Conservation (phyloP, 2,797 vertebrate genomes). For the Chloroceryle inda region DNA sequence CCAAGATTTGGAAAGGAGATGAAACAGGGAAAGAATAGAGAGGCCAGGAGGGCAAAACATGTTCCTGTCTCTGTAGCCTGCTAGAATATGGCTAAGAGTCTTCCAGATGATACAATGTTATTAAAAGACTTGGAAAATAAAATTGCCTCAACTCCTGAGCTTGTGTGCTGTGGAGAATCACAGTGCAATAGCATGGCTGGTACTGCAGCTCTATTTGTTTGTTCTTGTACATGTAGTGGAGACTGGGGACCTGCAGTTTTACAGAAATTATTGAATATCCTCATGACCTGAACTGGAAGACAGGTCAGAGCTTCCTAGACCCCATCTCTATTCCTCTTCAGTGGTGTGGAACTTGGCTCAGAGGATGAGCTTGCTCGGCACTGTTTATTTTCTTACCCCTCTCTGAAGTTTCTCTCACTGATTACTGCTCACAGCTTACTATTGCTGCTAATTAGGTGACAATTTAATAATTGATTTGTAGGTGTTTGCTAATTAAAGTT, state of each 20-base stretch:
- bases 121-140: background rate
- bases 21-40: background rate
- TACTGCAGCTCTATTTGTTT: background rate
- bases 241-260: background rate
- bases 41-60: background rate
- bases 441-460: conserved; percentile 34
- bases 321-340: background rate
- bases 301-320: background rate
- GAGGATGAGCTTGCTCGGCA: fast-evolving
- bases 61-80: background rate
- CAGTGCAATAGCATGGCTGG: background rate
- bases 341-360: background rate
- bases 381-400: background rate
- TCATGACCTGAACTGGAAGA: background rate
- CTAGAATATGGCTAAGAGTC: background rate
- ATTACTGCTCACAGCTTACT: background rate
- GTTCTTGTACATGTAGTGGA: background rate
- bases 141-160: background rate
- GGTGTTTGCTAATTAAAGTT: conserved; percentile 52
- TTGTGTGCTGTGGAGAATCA: background rate
- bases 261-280: background rate
- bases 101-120: background rate
- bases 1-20: background rate
- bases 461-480: conserved; percentile 50
- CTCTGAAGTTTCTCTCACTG: background rate